These are phyloP conservation scores for Callyntrura guangdongensis DNA, from an alignment of 2,888 invertebrate species.

Conservation along the genomic window DNA sequence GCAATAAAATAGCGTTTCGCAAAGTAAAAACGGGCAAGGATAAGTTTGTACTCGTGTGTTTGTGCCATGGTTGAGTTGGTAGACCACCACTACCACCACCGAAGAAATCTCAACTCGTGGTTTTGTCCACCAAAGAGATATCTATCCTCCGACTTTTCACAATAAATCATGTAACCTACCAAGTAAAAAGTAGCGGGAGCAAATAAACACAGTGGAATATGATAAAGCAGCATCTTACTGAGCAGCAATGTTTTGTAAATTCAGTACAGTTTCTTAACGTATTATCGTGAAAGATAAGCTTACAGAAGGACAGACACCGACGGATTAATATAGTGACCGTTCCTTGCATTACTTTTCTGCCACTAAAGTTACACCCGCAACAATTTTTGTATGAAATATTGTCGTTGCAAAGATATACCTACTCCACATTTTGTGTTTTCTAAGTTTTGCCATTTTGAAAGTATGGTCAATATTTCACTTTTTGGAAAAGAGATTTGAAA, in stretches of 20 bases:
- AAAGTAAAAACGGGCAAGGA: not conserved
- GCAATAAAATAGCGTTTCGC: slow-evolving; percentile 21
- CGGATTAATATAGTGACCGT: too few species aligned
- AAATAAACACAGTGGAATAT: too few species aligned
- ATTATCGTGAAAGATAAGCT: too few species aligned
- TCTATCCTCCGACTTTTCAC: not conserved
- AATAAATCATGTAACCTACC: not conserved
- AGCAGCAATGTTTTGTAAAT: too few species aligned
- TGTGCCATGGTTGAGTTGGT: slow-evolving; percentile 65
- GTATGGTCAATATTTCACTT: too few species aligned
- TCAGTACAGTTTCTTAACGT: too few species aligned
- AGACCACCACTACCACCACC: slow-evolving; percentile 40
- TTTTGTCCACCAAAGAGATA: slow-evolving; percentile 10
- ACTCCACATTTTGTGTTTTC: slow-evolving; percentile 9
- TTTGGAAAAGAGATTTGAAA: too few species aligned
- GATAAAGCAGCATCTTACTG: too few species aligned
- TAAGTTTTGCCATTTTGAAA: not conserved
- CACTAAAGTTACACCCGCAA: too few species aligned
- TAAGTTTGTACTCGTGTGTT: slow-evolving; percentile 23
- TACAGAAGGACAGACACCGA: too few species aligned
- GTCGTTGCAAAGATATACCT: not conserved
- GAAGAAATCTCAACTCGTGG: slow-evolving; percentile 55
- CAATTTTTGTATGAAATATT: not conserved
- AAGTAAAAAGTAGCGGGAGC: not conserved
- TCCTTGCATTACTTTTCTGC: too few species aligned